Evolutionary conservation across 2,113 vertebrate species (phyloP), one percentile per base, ranked within the genome.

Genomic region (Macrotis lagotis): DNA sequence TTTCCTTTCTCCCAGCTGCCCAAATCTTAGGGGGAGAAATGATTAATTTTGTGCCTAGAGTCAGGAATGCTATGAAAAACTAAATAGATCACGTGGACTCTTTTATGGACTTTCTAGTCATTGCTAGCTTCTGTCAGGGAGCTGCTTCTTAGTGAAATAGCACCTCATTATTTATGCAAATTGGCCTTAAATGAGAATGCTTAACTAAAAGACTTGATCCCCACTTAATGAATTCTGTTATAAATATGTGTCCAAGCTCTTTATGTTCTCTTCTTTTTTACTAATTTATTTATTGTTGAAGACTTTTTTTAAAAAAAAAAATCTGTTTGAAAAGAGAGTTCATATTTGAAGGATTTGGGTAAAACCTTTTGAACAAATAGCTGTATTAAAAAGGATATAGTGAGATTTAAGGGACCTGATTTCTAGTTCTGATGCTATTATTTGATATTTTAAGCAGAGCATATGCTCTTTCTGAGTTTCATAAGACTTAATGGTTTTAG

Each of bases 151-250:
- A 97, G 96, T 97, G 96, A 98, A 98, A 97, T 96, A 94, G 96
- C 51, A 92, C 90, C 93, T 98, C 91, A 74, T 97, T 98, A 96
- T 97, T 98, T 98, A 98, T 98, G 98, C 92, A 98, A 98, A 98
- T 98, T 98, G 97, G 88, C 97, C 98, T 98, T 98, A 98, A 98
- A 98, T 97, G 97, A 98, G 98, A 98, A 97, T 98, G 92, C 97
- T 97, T 97, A 98, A 97, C 0, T 25, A 95, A 98, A 97, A 95
- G 50, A 97, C 98, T 98, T 97, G 95, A 98, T 98, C 92, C 92
- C 94, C 66, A 37, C 96, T 91, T 97, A 96, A 95, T 97, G 97
- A 97, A 97, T 97, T 52, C 4, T 96, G 94, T 97, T 97, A 96
- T 95, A 96, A 98, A 98, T 97, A 95, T 74, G 89, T 95, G 97